Evolutionary conservation across 2,888 invertebrate genomes (phyloP).

Genomic region (Zygogramma bicolorata): DNA sequence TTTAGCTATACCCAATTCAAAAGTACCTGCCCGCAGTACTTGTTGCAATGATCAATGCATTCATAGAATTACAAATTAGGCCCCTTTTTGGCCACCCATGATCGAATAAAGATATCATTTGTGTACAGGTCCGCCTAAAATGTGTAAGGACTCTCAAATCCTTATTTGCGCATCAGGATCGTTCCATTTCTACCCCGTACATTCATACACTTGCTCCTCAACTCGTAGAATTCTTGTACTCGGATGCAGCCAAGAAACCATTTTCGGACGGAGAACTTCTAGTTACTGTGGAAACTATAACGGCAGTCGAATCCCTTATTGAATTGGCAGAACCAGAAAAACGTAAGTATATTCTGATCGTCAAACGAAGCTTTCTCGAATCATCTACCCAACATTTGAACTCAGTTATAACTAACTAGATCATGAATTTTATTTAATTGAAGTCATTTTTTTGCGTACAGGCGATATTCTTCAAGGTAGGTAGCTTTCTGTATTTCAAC

Average conservation of each 20-base stretch:
- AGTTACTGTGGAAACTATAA: conserved; percentile 79
- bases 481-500: conserved; percentile 37
- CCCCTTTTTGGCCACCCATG: no score
- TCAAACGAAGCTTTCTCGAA: neutral
- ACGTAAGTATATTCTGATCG: conserved; percentile 71
- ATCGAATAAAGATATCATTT: neutral
- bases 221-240: conserved; percentile 80
- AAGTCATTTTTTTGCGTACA: conserved; percentile 52
- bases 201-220: conserved; percentile 86
- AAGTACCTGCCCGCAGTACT: no score
- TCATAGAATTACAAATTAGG: no score
- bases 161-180: conserved; percentile 80
- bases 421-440: no score
- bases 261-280: conserved; percentile 77
- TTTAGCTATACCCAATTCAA: no score
- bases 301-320: conserved; percentile 81
- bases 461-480: conserved; percentile 73
- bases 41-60: no score
- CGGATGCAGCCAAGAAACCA: conserved; percentile 73
- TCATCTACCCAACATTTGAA: neutral
- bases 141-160: conserved; percentile 84
- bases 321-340: conserved; percentile 80
- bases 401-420: neutral
- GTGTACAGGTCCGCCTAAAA: conserved; percentile 76
- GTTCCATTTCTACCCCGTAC: conserved; percentile 80